Percentiles rank a stretch among this genome's conserved stretches.
phyloP scores from a whole-genome alignment of 2,888 invertebrate genomes.

The Eueremaeus valkanovi region DNA sequence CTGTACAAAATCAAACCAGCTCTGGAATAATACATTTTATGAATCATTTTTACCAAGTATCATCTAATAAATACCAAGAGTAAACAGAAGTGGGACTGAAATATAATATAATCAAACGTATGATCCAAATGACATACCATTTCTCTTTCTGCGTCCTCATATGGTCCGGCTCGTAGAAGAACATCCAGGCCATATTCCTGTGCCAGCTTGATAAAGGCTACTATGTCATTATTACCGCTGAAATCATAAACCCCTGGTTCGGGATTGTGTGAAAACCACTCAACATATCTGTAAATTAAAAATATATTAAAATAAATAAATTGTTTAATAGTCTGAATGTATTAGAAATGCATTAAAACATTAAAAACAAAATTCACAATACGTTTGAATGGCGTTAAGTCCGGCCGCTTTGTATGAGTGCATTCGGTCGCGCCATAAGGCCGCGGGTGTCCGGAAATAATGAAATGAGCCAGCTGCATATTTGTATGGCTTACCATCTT shows the following conservation, averaged over 20 bases:
- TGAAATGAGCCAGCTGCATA: slow-evolving; percentile 51
- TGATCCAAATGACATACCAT: slow-evolving; percentile 58
- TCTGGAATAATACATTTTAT: no score
- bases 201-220: slow-evolving; percentile 66
- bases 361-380: no score
- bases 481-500: slow-evolving; percentile 51
- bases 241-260: slow-evolving; percentile 68
- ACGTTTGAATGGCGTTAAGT: slow-evolving; percentile 50
- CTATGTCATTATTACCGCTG: slow-evolving; percentile 61
- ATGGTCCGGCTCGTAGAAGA: slow-evolving; percentile 79
- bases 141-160: slow-evolving; percentile 87
- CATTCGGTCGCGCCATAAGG: slow-evolving; percentile 51
- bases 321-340: no score
- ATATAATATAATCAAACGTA: no score
- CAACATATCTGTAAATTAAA: slow-evolving; percentile 66
- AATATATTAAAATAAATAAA: no score
- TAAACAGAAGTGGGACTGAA: no score
- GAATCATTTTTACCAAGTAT: no score
- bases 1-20: no score
- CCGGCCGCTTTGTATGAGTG: slow-evolving; percentile 52
- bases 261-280: slow-evolving; percentile 84
- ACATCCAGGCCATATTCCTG: slow-evolving; percentile 72
- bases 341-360: no score
- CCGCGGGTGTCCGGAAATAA: slow-evolving; percentile 51
- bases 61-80: no score